Base-by-base conservation (phyloP, 2,888 invertebrate genomes). In the Pogonocherus hispidulus region DNA sequence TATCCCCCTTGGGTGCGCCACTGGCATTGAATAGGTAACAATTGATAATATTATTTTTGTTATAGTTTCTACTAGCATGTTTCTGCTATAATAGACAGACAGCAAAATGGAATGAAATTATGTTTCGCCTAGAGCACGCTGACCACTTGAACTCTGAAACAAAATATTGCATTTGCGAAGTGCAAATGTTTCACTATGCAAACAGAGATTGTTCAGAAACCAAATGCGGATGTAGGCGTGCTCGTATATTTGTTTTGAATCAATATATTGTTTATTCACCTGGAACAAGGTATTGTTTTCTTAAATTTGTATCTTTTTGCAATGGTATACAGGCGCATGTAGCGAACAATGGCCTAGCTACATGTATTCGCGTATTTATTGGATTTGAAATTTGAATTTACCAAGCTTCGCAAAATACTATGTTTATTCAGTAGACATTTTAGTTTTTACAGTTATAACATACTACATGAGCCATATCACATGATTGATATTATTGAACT, bases 211-310 rank as follows among this genome's bases (percentile, higher is more conserved):
- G 52, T 52, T 27, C 52, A 16, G 16, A 6, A 27, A 14, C 27
- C 18, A 52, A 49, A 52, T 32, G 52, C 52, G 52, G 52, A 52
- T 32, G 32, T 32, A 27, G 52, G 52, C 18, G 52, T 52, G 22
- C 19, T 27, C 19, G 52, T 52, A 32, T 52, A 19, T 35, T 52
- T 52, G 52, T 52, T 52, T 52, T 52, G 32, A 52, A 52, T 52
- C 18, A 35, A 32, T 18, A 35, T 23, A 52, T 6, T 52, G 52
- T 52, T 52, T 32, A 32, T 35, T 52, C 52, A 52, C 27, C 52
- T 52, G 52, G 52, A 52, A 52, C 32, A 23, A 18, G 52, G 52
- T 32, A 52, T 52, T 52, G 52, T 52, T 52, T 52, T 32, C 52
- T 52, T 18, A 52, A 52, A 52, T 52, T 52, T 52, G 16, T 32